Base-by-base conservation (phyloP, 2,113 vertebrate species). In the Rhinichthys klamathensis region DNA sequence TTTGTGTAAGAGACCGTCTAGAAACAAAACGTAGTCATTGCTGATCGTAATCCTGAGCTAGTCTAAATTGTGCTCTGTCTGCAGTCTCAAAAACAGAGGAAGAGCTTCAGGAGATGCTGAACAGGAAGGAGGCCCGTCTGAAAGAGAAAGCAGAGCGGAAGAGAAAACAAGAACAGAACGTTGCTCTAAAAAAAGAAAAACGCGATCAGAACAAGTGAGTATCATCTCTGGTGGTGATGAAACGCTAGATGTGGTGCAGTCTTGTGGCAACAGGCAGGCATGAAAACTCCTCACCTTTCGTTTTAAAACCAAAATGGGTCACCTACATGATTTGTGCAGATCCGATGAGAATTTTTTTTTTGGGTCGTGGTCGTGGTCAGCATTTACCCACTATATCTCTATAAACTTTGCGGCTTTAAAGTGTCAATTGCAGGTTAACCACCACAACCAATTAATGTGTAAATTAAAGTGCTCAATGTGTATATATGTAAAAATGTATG, bases 41-140 rank as follows among this genome's bases (percentile, higher is more conserved):
- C 30, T 46, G 30, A 58, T n/a, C 32, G 11, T 46, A 23, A 23
- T 0, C 3, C 8, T 72, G 23, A 83, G 0, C 13, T 10, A 56
- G 6, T 27, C 23, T 32, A 32, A 79, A 61, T 21, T 41, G 15
- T 82, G 11, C 12, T n/a, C 9, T 44, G 11, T 80, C 1, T 83
- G 3, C 81, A 99, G 97, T 97, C 56, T 90, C 94, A 13, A 98
- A 97, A 89, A 93, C 93, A 0, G 95, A 98, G 65, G 94, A 94
- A 4, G 95, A 99, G 88, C 91, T 99, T 12, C 90, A 84, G 91
- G 95, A 93, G 86, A 94, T 96, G 35, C 87, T 98, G 85, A 92
- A 89, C 0, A 92, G 95, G 85, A 96, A 95, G 87, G 96, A 97
- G 86, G 92, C 90, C 0, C 94, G 94, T 90, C 90, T 97, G 1